Evolutionary conservation across 2,113 vertebrate species (phyloP), one percentile per base, ranked within the genome.

Genomic region (Neodon shergylaensis): DNA sequence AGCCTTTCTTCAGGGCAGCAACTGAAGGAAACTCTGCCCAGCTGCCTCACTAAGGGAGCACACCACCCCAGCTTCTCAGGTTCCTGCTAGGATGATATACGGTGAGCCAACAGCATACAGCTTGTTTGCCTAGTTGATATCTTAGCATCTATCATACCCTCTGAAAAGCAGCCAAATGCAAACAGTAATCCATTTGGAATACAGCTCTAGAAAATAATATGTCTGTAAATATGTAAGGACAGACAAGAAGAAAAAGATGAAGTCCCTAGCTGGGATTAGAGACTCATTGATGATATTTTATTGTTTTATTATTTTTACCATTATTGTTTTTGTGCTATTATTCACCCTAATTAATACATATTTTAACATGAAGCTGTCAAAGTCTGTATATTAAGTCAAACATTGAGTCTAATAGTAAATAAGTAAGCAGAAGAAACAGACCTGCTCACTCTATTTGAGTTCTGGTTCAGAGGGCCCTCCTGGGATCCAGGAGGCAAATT

Each of bases 101-200:
- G 31, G 28, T 17, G 2, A 89, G 54, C 17, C 44, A 36, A 39
- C 61, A 89, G 39, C 42, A 58, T n/a, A 39, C 33, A 36, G 54
- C 54, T 73, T 83, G 85, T 14, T 76, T 63, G 76, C 17, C 47
- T 91, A 16, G 26, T 74, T 92, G 90, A 28, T 58, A 82, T 49
- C 47, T 58, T 84, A 81, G n/a, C 47, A 83, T 49, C 28, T 93
- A 47, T 14, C 87, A 16, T 94, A 16, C 49, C 88, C 33, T 58
- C 16, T 83, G 47, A n/a, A 90, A 95, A 90, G 77, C 1, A 77
- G 65, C 74, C 86, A 96, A 92, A 79, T 87, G 17, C 22, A 93
- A 90, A 92, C 63, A 65, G 66, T 49, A 68, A 85, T 47, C 44
- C 5, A 52, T 22, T 58, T 39, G 82, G 13, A 93, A 47, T 65